Evolutionary conservation across 2,888 invertebrate species (phyloP), one percentile per base, ranked within the genome.

Genomic region (Cerastis rubricosa): DNA sequence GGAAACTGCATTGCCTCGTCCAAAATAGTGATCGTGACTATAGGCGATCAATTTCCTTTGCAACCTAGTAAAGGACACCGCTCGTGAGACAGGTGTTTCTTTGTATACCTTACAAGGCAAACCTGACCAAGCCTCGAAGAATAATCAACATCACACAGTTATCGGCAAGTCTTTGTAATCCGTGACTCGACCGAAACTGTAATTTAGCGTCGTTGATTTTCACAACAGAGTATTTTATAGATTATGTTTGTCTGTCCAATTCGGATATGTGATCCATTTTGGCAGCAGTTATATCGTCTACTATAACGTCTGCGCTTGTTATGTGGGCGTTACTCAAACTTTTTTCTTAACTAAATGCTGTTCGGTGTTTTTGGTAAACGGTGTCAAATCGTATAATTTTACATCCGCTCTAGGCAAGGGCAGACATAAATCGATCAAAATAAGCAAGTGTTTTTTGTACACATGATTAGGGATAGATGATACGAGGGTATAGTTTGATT

Each of bases 201-300:
- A 93, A 93, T 94, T 94, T 92, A 84, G 83, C 83, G 85, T 90
- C 92, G 90, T 92, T 91, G 91, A 91, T 94, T 93, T 87, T 92
- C 90, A 91, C 91, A 93, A 93, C 92, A 91, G 83, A 35, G 35
- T 35, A 35, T 35, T 35, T 2, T 35, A 35, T 35, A 88, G n/a
- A 71, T 69, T 76, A 70, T 86, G 89, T 89, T 89, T 91, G 90
- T 88, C 90, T 91, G 90, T 90, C 85, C 87, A 88, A 90, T 88
- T 89, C 85, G 87, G 90, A 89, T 91, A 90, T 86, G 85, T 87
- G 90, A 92, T 92, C 91, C 91, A 90, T 92, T 88, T 90, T 85
- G 89, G 93, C 94, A 94, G 91, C 91, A 93, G 92, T 89, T 90
- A 86, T 88, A 86, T 88, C 89, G 89, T 92, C 92, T 93, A 92